These are phyloP conservation scores for Subacronicta megacephala DNA, from an alignment of 2,888 invertebrate species.

Conservation along the genomic window DNA sequence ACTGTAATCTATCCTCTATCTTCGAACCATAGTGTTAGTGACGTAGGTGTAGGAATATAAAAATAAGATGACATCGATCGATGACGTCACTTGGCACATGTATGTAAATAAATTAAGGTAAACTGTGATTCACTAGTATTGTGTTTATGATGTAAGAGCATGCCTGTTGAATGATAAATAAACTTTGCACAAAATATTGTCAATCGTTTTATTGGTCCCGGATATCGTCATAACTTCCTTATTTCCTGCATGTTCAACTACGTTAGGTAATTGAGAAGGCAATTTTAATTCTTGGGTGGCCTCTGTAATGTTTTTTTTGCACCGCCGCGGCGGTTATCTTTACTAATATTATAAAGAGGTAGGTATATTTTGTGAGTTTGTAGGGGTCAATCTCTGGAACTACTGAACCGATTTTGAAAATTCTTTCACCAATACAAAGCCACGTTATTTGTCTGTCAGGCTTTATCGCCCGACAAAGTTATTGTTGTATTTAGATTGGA, in stretches of 20 bases:
- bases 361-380: no score
- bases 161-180: conserved; percentile 64
- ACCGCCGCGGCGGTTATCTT: no score
- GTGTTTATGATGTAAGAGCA: conserved; percentile 43
- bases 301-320: no score
- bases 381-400: no score
- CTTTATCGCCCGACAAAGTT: no score
- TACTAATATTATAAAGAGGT: no score
- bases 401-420: no score
- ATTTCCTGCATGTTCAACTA: background rate
- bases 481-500: no score
- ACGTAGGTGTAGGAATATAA: conserved; percentile 1
- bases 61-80: conserved; percentile 1
- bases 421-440: no score
- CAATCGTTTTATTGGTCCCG: conserved; percentile 26
- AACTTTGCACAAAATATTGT: conserved; percentile 54
- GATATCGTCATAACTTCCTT: conserved; percentile 2
- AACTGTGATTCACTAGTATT: conserved; percentile 63
- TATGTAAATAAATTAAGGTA: conserved; percentile 53
- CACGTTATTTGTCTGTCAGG: no score
- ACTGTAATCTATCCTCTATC: background rate
- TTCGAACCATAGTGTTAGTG: background rate
- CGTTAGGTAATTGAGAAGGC: background rate
- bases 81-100: conserved; percentile 42
- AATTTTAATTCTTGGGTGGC: background rate